A percentile compares a stretch with the other conserved stretches of the same genome.
phyloP scores from a whole-genome alignment of 2,888 invertebrate genomes.

The Elmis aenea region DNA sequence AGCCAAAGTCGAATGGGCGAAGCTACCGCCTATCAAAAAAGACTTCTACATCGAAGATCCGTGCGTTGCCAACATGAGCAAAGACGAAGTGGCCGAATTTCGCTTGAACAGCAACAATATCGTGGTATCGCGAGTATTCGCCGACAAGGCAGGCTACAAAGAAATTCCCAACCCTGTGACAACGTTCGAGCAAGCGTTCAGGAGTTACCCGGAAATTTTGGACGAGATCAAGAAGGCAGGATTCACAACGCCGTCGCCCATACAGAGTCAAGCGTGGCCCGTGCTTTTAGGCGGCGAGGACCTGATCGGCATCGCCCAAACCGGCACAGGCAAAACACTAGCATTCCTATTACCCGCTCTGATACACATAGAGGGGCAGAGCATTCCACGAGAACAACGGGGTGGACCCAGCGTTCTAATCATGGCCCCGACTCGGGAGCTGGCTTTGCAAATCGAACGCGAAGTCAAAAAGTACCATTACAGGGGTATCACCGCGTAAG shows the following conservation, averaged over 20 bases:
- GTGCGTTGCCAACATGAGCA: slow-evolving; percentile 60
- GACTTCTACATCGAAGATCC: slow-evolving; percentile 79
- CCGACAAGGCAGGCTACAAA: slow-evolving; percentile 43
- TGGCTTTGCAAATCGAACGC: slow-evolving; percentile 88
- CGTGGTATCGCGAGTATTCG: slow-evolving; percentile 64
- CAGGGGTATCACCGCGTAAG: slow-evolving; percentile 76
- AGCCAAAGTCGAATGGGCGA: slow-evolving; percentile 58
- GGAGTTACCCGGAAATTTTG: slow-evolving; percentile 77
- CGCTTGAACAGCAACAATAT: slow-evolving; percentile 67
- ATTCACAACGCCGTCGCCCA: slow-evolving; percentile 81
- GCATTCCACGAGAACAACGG: slow-evolving; percentile 63
- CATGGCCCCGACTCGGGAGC: slow-evolving; percentile 88
- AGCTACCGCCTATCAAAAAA: slow-evolving; percentile 66
- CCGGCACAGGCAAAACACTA: slow-evolving; percentile 89
- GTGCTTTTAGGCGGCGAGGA: slow-evolving; percentile 85
- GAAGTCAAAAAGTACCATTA: slow-evolving; percentile 89
- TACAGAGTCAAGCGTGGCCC: slow-evolving; percentile 94
- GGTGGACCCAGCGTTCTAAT: slow-evolving; percentile 82
- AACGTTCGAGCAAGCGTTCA: slow-evolving; percentile 80
- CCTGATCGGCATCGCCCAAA: slow-evolving; percentile 94
- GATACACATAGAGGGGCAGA: slow-evolving; percentile 87
- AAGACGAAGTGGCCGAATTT: slow-evolving; percentile 59
- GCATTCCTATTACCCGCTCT: slow-evolving; percentile 90
- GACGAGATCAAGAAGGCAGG: slow-evolving; percentile 74
- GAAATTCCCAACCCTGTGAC: slow-evolving; percentile 70